Conservation (phyloP, 1,140 invertebrate species). For the Zaprionus tsacasi region DNA sequence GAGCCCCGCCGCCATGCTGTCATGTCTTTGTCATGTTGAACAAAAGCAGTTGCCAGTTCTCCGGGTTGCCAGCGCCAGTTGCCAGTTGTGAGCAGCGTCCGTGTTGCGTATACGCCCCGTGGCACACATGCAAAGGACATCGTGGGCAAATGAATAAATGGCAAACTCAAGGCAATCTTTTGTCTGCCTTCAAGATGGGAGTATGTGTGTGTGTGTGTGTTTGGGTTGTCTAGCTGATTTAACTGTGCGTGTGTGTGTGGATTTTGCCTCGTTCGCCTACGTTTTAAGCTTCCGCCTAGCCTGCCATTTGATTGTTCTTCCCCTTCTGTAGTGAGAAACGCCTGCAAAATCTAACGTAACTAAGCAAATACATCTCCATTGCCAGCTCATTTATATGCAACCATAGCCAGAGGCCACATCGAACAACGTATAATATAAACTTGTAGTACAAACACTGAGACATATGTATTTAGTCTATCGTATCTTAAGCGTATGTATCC, state of each 20-base stretch:
- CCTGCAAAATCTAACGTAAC: slow-evolving; percentile 21
- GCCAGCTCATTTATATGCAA: slow-evolving; percentile 72
- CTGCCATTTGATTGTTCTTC: slow-evolving; percentile 76
- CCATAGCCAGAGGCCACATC: slow-evolving; percentile 51
- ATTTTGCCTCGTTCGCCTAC: slow-evolving; percentile 39
- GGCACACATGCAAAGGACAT: slow-evolving; percentile 65
- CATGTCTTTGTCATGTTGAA: slow-evolving; percentile 81
- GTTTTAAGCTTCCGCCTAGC: slow-evolving; percentile 52
- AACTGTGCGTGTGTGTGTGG: slow-evolving; percentile 27
- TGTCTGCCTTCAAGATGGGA: slow-evolving; percentile 38
- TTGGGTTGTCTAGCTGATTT: slow-evolving; percentile 23
- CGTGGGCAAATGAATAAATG: slow-evolving; percentile 63
- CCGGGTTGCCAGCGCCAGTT: slow-evolving; percentile 15
- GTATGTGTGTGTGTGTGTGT: slow-evolving; percentile 6
- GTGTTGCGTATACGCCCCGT: slow-evolving; percentile 72
- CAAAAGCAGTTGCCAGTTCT: slow-evolving; percentile 60
- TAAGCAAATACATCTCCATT: slow-evolving; percentile 35
- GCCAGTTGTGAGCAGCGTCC: slow-evolving; percentile 32
- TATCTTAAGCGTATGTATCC: slow-evolving; percentile 39
- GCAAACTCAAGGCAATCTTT: slow-evolving; percentile 73
- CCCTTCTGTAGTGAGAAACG: slow-evolving; percentile 27
- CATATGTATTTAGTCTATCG: slow-evolving; percentile 45
- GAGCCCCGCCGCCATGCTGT: slow-evolving; percentile 53
- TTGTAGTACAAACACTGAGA: slow-evolving; percentile 35
- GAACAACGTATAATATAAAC: slow-evolving; percentile 15